These are phyloP conservation scores for Atherinosoma microstoma DNA, from an alignment of 2,797 vertebrate genomes.

Conservation along the genomic window DNA sequence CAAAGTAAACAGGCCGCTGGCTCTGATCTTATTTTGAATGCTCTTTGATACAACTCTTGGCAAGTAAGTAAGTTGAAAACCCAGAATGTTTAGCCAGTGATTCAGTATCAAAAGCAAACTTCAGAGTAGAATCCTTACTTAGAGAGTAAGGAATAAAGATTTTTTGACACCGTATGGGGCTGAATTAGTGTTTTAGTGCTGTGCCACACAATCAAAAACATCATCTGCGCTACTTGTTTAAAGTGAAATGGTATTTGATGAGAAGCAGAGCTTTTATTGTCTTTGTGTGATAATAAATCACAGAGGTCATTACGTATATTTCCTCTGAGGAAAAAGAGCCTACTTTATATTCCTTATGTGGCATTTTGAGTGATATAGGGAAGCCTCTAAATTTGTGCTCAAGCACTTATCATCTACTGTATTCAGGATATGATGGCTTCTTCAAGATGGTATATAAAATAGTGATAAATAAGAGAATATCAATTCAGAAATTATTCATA, in stretches of 20 bases:
- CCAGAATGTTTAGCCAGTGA: constrained; percentile 1
- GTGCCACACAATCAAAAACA: constrained; percentile 43
- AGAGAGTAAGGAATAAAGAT: constrained; percentile 26
- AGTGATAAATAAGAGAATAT: constrained; percentile 2
- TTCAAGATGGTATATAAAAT: neutral
- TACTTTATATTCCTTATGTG: constrained; percentile 10
- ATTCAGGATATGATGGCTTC: constrained; percentile 17
- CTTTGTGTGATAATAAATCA: constrained; percentile 38
- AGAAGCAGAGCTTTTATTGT: constrained; percentile 23
- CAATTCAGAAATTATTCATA: neutral
- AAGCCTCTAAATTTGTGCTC: neutral
- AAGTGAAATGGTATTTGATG: constrained; percentile 43
- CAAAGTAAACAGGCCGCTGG: neutral
- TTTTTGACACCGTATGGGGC: constrained; percentile 42
- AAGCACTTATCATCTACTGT: neutral
- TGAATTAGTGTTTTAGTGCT: constrained; percentile 25
- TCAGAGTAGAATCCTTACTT: no score
- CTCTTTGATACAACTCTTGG: neutral
- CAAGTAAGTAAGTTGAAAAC: neutral
- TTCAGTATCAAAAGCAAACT: neutral
- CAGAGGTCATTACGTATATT: constrained; percentile 18
- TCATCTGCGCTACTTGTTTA: constrained; percentile 53
- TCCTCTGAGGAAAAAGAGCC: neutral
- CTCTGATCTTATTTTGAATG: neutral
- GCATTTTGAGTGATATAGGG: constrained; percentile 11